Base-by-base conservation (phyloP, 2,797 vertebrate species). In the Dryobates pubescens region DNA sequence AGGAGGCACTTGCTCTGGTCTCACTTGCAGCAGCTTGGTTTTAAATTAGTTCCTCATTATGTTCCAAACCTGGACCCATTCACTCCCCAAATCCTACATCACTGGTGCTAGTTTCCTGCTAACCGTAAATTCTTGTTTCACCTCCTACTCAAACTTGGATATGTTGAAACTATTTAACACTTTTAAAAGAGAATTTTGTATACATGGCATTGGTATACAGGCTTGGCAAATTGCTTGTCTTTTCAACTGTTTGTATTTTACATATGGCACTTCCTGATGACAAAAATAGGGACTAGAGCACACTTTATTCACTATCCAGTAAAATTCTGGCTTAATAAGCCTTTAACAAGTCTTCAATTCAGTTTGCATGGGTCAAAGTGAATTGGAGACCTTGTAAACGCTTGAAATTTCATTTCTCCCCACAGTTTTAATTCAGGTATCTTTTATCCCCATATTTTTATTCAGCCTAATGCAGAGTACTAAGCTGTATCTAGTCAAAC, bases 191-290 rank as follows among this genome's bases (percentile, higher is more conserved):
- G 75, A 88, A 53, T 18, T 12, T n/a, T 26, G 3, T 49, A 27
- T 26, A 36, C 13, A 1, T 17, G 20, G 7, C 1, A 0, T 51
- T 32, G 15, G 7, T 72, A 26, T 41, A 18, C 84, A 75, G 4
- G 13, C 38, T 63, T 62, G 17, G 30, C 75, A 63, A 69, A 32
- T 30, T 38, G 62, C 0, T 1, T 38, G 24, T 27, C 54, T 51
- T 45, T 89, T 76, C 7, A 27, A 18, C 69, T 26, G 78, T 5
- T 43, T 45, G 9, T 43, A 65, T 45, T 30, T 30, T n/a, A 34
- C 36, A 51, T 0, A 0, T 3, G 1, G 9, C 5, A 73, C 9
- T 51, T 62, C 59, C n/a, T 0, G 1, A 5, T 9, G 56, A 59
- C n/a, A 63, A 76, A 76, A 57, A 27, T n/a, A 83, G 47, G 4